phyloP scores from a whole-genome alignment of 37 sponge, comb jelly and placozoan genomes.

The Sycon ciliatum region DNA sequence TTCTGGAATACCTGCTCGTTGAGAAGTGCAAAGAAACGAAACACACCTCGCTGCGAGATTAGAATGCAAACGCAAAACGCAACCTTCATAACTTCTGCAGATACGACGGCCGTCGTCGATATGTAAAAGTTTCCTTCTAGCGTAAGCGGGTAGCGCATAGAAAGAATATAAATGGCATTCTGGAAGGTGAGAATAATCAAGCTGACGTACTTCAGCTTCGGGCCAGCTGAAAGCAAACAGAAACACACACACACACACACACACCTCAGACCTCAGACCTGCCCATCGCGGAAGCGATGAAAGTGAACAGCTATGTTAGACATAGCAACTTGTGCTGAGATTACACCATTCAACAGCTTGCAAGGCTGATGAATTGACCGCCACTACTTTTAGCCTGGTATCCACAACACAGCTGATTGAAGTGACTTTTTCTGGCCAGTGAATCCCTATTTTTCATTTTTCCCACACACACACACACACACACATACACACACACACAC shows the following conservation, averaged over 20 bases:
- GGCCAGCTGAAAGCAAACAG: background rate
- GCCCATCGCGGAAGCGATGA: too few species aligned
- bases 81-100: conserved; percentile 72
- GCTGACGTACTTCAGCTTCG: conserved; percentile 42
- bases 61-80: conserved; percentile 45
- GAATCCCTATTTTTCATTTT: too few species aligned
- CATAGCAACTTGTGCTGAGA: too few species aligned
- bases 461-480: conserved; percentile 25
- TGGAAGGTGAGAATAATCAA: conserved; percentile 74
- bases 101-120: conserved; percentile 84
- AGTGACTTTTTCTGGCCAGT: too few species aligned
- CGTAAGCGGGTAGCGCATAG: conserved; percentile 75
- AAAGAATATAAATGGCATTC: conserved; percentile 75
- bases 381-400: too few species aligned
- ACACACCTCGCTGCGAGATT: conserved; percentile 16
- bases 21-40: conserved; percentile 17
- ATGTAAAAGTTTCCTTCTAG: conserved; percentile 52
- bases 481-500: conserved; percentile 25
- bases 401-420: too few species aligned
- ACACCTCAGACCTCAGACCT: background rate
- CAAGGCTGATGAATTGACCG: too few species aligned
- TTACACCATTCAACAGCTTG: too few species aligned
- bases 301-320: too few species aligned
- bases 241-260: background rate
- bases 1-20: conserved; percentile 42